Conservation (phyloP, 2,797 vertebrate species). For the Muscicapa comitata region DNA sequence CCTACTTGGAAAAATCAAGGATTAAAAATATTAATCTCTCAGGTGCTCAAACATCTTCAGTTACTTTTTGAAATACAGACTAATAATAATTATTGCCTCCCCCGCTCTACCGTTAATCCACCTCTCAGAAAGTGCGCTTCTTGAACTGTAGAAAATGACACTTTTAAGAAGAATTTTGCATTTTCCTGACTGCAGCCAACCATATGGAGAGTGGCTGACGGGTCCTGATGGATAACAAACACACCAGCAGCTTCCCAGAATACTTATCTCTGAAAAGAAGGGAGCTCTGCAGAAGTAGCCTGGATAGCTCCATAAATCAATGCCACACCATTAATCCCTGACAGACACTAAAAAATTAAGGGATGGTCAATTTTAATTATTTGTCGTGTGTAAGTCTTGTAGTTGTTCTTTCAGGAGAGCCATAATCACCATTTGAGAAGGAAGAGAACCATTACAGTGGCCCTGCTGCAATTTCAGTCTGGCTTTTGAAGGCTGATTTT, state of each 20-base stretch:
- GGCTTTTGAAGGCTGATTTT: neutral
- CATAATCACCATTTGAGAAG: neutral
- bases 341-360: conserved; percentile 26
- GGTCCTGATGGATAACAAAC: conserved; percentile 7
- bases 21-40: neutral
- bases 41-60: neutral
- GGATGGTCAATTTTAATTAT: conserved; percentile 21
- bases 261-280: conserved; percentile 23
- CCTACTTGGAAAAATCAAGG: neutral
- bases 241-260: conserved; percentile 5
- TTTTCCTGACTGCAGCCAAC: conserved; percentile 22
- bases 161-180: neutral
- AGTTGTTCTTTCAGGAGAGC: neutral
- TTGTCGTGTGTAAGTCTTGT: neutral
- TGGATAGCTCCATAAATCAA: conserved; percentile 54
- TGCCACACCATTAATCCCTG: neutral
- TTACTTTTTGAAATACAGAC: neutral
- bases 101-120: neutral
- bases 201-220: neutral
- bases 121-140: neutral
- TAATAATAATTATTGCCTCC: neutral
- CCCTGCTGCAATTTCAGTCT: neutral
- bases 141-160: neutral
- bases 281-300: neutral
- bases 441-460: neutral